Conservation (phyloP, 2,888 invertebrate genomes). For the Brassicogethes aeneus region DNA sequence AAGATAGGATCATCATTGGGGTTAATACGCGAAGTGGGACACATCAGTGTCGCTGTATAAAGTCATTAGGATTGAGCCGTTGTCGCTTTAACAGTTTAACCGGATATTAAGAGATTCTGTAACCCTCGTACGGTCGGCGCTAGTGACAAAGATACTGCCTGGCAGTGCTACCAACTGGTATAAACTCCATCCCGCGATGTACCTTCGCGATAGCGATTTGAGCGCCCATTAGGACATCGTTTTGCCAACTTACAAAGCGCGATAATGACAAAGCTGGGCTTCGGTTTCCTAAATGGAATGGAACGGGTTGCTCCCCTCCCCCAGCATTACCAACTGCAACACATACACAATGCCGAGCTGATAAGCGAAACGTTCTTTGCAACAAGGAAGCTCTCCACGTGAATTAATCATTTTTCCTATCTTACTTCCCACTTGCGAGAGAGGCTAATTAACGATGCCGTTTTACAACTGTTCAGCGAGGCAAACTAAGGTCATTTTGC, state of each 20-base stretch:
- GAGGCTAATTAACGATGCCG: no score
- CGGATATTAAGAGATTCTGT: slow-evolving; percentile 35
- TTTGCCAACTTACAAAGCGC: slow-evolving; percentile 7
- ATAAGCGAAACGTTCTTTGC: slow-evolving; percentile 5
- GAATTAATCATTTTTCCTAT: not conserved
- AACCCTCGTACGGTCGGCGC: not conserved
- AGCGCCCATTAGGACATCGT: slow-evolving; percentile 8
- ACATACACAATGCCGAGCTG: not conserved
- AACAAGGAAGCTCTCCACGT: slow-evolving; percentile 9
- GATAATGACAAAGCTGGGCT: not conserved
- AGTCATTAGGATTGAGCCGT: slow-evolving; percentile 28
- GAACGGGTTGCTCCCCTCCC: not conserved
- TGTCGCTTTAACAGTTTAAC: slow-evolving; percentile 28
- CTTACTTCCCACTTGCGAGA: not conserved
- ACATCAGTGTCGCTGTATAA: not conserved
- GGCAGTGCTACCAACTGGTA: not conserved
- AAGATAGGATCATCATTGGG: no score
- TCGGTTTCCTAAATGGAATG: not conserved
- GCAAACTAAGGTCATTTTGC: no score
- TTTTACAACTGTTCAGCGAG: no score
- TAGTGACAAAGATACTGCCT: not conserved
- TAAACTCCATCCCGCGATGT: not conserved
- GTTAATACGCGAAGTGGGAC: no score
- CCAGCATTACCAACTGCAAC: no score
- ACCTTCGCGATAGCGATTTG: slow-evolving; percentile 4